Base-by-base conservation (phyloP, 2,888 invertebrate genomes). In the Pollenia griseotomentosa region DNA sequence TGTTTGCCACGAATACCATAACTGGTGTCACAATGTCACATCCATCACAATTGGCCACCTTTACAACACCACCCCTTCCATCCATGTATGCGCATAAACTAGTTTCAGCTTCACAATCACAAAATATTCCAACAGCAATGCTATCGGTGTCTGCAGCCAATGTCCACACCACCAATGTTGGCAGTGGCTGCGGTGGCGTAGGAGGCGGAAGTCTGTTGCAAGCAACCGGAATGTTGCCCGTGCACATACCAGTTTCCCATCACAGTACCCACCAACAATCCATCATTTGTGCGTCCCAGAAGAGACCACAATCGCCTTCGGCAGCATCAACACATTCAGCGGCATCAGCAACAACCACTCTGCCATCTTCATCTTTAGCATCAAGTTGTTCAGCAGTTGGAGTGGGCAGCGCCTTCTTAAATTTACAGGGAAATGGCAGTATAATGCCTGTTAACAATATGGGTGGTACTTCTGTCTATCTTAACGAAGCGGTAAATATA, bases 1-100 rank as follows among this genome's bases (percentile, higher is more conserved):
- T 93, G 92, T 93, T 93, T 86, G 92, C 92, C 88, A 93, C 92
- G 83, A 91, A 90, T 87, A 93, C 92, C 88, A 91, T 90, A 85
- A 92, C 93, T 89, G 93, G 93, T 88, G 93, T 93, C 89, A 93
- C 93, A 84, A 93, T 93, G 93, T 93, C 93, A 88, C 93, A 93
- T 93, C 93, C 93, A 90, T 92, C 93, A 90, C 93, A 93, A 90
- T 89, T 93, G 92, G 93, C 93, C 89, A 93, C 93, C 89, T 93
- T 93, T 89, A 92, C 93, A 85, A 90, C 93, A 86, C 90, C 93
- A 88, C 92, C 93, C 83, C 92, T 92, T 77, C 92, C 93, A 82
- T 92, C 93, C 80, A 91, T 93, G 89, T 93, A 93, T 88, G 91
- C 93, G 80, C 93, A 93, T 88, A 93, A 93, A 90, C 90, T 92